Evolutionary conservation across 2,888 invertebrate species (phyloP), one percentile per base, ranked within the genome.

Genomic region (Frankliniella fusca): DNA sequence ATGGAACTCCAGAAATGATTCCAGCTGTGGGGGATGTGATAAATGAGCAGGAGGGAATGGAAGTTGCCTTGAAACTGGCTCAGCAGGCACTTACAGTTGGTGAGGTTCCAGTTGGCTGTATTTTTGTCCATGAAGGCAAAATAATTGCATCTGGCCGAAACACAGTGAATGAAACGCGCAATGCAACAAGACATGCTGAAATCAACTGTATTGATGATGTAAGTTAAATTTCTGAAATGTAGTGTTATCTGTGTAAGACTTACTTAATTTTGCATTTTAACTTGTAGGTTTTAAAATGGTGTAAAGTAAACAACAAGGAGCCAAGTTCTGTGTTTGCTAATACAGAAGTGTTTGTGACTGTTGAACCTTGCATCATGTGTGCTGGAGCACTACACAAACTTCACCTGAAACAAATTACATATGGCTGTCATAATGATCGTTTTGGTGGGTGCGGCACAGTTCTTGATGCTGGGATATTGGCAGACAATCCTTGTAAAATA

Each of bases 291-390:
- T 86, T 93, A 82, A 88, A 91, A 28, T 92, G 92, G 87, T 95
- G 94, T 86, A 89, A 89, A 84, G 85, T 86, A 48, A 91, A 91
- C 81, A 87, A 89, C 80, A 87, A 93, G 85, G 89, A 92, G 86
- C 88, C 89, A 84, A 87, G 87, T 79, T 87, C 90, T 80, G 90
- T 93, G 79, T 93, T 94, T 87, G 87, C 88, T 83, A 89, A 92
- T 84, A 90, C 95, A 81, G 90, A 91, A 84, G 94, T 95, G 0
- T 92, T 93, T 87, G 98, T 99, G 5, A 99, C 98, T 1, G 97
- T 99, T 0, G 99, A 99, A 88, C 99, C 99, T 0, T 99, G 99
- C 88, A 96, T 99, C 83, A 99, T 99, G 99, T 99, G 99, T 89
- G 94, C 94, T 5, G 92, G 94, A 8, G 95, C 95, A 27, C 88